These are phyloP conservation scores for Nomada fabriciana DNA, from an alignment of 2,888 invertebrate species.

Conservation along the genomic window DNA sequence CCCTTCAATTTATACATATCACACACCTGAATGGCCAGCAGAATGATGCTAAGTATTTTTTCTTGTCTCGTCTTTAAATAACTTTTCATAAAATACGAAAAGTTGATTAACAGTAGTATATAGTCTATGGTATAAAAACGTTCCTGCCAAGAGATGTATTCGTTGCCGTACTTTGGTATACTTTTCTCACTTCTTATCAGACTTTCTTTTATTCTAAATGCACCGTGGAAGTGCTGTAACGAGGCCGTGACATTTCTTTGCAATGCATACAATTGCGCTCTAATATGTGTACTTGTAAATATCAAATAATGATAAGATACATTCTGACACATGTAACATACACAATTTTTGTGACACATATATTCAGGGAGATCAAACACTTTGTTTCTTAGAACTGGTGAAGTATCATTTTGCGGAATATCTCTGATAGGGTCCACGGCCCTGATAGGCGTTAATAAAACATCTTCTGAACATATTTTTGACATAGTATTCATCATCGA, in stretches of 20 bases:
- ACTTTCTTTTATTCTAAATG: conserved; percentile 70
- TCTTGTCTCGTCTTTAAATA: conserved; percentile 44
- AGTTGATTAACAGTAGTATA: conserved; percentile 76
- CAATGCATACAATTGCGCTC: conserved; percentile 78
- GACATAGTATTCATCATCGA: conserved; percentile 59
- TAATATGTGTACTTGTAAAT: conserved; percentile 74
- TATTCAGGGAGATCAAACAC: conserved; percentile 75
- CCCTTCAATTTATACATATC: conserved; percentile 68
- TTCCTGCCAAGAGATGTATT: conserved; percentile 61
- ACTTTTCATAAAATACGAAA: conserved; percentile 71
- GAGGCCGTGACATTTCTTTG: conserved; percentile 70
- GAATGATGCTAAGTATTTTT: conserved; percentile 60
- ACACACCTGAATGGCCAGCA: conserved; percentile 71
- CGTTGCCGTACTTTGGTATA: neutral
- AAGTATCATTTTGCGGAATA: conserved; percentile 67
- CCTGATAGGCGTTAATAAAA: conserved; percentile 40
- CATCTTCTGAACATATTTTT: conserved; percentile 13
- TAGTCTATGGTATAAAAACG: conserved; percentile 74
- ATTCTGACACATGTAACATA: conserved; percentile 79
- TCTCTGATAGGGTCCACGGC: conserved; percentile 62
- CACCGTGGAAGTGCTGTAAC: conserved; percentile 77
- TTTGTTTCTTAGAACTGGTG: conserved; percentile 76
- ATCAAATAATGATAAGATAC: conserved; percentile 76
- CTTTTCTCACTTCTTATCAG: conserved; percentile 53
- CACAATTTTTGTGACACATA: conserved; percentile 73